Percentiles rank a stretch among this genome's conserved stretches.
Evolutionary conservation across 2,888 invertebrate species (phyloP).

Genomic region (Diarsia rubi): DNA sequence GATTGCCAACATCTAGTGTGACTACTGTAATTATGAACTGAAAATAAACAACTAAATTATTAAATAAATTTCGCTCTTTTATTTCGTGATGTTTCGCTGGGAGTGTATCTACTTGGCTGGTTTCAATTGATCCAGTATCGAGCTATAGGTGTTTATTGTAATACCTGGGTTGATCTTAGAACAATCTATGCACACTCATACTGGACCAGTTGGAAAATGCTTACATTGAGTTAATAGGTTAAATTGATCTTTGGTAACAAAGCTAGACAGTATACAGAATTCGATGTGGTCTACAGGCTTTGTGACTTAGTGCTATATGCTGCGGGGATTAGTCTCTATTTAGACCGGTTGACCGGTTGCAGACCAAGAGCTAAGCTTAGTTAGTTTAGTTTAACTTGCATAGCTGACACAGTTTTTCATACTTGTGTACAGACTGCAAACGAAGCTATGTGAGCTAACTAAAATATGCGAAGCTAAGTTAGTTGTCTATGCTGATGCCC

Average conservation of each 20-base stretch:
- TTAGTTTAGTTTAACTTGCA: too few relatives aligned
- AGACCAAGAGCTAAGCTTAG: too few relatives aligned
- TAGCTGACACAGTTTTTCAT: too few relatives aligned
- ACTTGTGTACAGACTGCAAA: too few relatives aligned
- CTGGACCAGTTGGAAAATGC: neutral
- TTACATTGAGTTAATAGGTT: neutral
- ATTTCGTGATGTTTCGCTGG: neutral
- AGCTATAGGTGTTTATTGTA: neutral
- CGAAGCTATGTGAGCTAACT: too few relatives aligned
- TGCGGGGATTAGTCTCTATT: neutral
- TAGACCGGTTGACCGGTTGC: too few relatives aligned
- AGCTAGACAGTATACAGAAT: neutral
- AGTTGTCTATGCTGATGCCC: too few relatives aligned
- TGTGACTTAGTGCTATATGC: neutral
- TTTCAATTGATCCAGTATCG: neutral
- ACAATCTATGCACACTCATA: neutral
- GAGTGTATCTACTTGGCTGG: neutral
- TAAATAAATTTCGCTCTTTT: slow-evolving; percentile 9
- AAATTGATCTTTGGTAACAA: neutral
- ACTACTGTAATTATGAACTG: slow-evolving; percentile 24
- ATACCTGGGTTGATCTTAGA: neutral
- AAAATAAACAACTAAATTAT: slow-evolving; percentile 53
- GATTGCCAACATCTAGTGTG: neutral
- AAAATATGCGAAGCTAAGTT: too few relatives aligned
- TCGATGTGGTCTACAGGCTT: neutral